A percentile compares a stretch with the other conserved stretches of the same genome.
phyloP scores from a whole-genome alignment of 1,140 invertebrate species.

The Oedothorax gibbosus region DNA sequence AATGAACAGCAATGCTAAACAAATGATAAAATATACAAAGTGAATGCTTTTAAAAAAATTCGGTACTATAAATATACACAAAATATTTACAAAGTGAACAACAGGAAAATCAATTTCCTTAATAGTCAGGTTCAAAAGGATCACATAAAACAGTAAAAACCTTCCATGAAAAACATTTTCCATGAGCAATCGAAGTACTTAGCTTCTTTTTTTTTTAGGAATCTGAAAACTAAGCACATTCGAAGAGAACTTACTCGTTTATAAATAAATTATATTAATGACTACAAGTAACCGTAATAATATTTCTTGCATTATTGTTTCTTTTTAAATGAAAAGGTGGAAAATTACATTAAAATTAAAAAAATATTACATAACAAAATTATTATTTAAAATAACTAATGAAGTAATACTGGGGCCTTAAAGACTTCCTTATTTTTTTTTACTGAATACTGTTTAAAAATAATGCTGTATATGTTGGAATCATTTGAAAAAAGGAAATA shows the following conservation, averaged over 20 bases:
- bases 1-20: constrained; percentile 54
- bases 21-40: constrained; percentile 59
- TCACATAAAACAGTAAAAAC: constrained; percentile 35
- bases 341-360: neutral
- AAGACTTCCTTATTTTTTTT: neutral
- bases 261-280: constrained; percentile 11
- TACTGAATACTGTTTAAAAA: too few species aligned
- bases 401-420: neutral
- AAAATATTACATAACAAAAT: neutral
- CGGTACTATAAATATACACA: constrained; percentile 52
- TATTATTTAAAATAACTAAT: neutral
- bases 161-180: constrained; percentile 17
- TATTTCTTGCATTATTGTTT: neutral
- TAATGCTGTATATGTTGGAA: too few species aligned
- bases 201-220: constrained; percentile 30
- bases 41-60: constrained; percentile 44
- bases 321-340: too few species aligned
- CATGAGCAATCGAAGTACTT: constrained; percentile 23
- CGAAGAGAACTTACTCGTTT: constrained; percentile 13
- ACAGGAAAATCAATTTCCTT: constrained; percentile 47
- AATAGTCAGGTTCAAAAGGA: constrained; percentile 17
- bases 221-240: constrained; percentile 30
- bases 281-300: constrained; percentile 10
- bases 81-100: constrained; percentile 47
- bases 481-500: neutral